These are phyloP conservation scores for Hyperoplus lanceolatus DNA, from an alignment of 2,797 vertebrate genomes.

Conservation along the genomic window DNA sequence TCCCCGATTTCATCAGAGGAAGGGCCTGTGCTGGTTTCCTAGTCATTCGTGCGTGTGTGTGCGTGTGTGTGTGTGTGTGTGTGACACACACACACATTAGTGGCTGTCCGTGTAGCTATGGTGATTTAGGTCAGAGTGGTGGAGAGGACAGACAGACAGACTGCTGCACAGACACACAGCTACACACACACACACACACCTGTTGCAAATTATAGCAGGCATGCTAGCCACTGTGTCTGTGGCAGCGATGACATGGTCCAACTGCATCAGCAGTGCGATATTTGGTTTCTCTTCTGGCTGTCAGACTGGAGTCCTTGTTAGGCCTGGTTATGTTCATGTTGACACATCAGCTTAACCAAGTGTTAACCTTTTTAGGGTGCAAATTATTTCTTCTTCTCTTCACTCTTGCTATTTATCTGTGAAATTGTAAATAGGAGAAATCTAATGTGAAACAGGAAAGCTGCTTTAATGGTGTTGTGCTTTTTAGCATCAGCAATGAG, in stretches of 20 bases:
- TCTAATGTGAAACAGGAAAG: neutral
- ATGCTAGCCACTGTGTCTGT: conserved; percentile 37
- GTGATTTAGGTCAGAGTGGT: conserved; percentile 50
- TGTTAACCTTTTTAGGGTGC: conserved; percentile 31
- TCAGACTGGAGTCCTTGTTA: conserved; percentile 21
- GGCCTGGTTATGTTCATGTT: conserved; percentile 29
- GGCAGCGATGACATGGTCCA: conserved; percentile 49
- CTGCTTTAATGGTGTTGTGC: neutral
- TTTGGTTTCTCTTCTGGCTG: conserved; percentile 29
- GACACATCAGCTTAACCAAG: conserved; percentile 44
- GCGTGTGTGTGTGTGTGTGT: neutral
- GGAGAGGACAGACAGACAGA: conserved; percentile 29
- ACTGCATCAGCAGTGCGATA: conserved; percentile 55
- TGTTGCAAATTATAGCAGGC: conserved; percentile 37
- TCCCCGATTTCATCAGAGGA: conserved; percentile 49
- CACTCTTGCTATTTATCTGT: conserved; percentile 6
- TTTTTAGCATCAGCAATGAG: too few species aligned
- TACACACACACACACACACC: conserved; percentile 32
- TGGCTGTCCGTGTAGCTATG: conserved; percentile 62
- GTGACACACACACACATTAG: conserved; percentile 49
- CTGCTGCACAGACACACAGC: neutral
- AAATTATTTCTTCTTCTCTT: conserved; percentile 1
- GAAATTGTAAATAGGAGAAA: conserved; percentile 6
- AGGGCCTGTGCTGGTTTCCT: conserved; percentile 44
- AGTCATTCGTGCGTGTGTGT: conserved; percentile 4